These are phyloP conservation scores for Watsonalla binaria DNA, from an alignment of 2,888 invertebrate species.

Conservation along the genomic window DNA sequence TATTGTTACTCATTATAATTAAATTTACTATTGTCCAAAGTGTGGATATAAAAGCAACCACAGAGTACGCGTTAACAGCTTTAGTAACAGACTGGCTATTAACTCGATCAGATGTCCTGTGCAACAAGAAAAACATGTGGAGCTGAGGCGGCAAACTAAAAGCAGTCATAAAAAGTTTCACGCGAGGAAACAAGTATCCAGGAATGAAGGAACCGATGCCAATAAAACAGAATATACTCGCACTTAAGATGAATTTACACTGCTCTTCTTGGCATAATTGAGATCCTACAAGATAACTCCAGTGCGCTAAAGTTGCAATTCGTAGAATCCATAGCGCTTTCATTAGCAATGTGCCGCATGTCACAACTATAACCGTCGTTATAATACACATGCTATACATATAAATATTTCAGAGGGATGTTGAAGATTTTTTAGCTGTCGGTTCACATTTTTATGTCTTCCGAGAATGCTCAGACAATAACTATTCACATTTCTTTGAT, in stretches of 20 bases:
- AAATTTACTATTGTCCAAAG: constrained; percentile 38
- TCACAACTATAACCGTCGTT: constrained; percentile 19
- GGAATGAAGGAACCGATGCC: constrained; percentile 37
- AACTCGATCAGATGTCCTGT: constrained; percentile 25
- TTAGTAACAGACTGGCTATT: constrained; percentile 34
- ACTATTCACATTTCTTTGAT: no score
- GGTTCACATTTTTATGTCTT: neutral
- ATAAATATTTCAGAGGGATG: neutral
- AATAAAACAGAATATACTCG: constrained; percentile 35
- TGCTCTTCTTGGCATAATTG: constrained; percentile 26
- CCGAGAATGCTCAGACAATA: neutral
- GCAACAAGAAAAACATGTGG: constrained; percentile 45
- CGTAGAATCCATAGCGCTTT: constrained; percentile 41
- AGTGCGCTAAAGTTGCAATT: constrained; percentile 44
- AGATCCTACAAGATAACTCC: constrained; percentile 50
- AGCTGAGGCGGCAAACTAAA: constrained; percentile 50
- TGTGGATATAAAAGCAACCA: constrained; percentile 35
- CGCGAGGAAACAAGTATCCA: constrained; percentile 34
- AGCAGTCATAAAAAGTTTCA: constrained; percentile 36
- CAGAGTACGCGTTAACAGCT: constrained; percentile 34
- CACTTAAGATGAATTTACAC: constrained; percentile 26
- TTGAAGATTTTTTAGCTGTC: neutral
- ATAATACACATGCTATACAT: constrained; percentile 27
- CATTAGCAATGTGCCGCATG: constrained; percentile 23
- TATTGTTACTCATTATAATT: constrained; percentile 8